phyloP scores from a whole-genome alignment of 2,888 invertebrate genomes.

The Linyphia triangularis region DNA sequence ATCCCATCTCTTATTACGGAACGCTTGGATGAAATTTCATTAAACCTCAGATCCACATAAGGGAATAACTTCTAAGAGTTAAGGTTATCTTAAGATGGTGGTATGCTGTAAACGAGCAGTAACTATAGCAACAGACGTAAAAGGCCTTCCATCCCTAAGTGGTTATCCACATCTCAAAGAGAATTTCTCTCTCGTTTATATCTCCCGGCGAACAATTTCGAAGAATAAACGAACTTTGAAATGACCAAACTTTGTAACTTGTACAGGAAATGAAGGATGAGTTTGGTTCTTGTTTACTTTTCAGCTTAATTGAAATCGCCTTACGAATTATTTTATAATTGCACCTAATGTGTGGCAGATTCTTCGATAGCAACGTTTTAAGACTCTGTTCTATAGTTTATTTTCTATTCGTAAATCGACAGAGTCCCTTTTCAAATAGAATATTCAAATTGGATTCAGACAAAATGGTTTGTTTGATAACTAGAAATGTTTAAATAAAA shows the following conservation, averaged over 20 bases:
- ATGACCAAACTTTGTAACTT: neutral
- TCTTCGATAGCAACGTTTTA: too few relatives aligned
- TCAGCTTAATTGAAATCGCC: neutral
- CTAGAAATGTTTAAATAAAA: too few relatives aligned
- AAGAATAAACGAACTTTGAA: neutral
- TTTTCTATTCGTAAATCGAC: too few relatives aligned
- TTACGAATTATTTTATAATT: too few relatives aligned
- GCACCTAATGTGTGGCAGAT: too few relatives aligned
- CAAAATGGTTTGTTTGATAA: too few relatives aligned
- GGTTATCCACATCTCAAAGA: neutral
- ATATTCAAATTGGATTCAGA: too few relatives aligned
- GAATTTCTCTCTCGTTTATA: neutral
- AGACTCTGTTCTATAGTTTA: too few relatives aligned
- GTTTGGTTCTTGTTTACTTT: neutral
- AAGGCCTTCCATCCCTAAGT: neutral
- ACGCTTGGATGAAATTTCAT: conserved; percentile 42
- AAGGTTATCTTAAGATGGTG: conserved; percentile 2
- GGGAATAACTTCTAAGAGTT: neutral
- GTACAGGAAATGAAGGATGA: neutral
- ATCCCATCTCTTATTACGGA: neutral
- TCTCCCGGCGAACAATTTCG: neutral
- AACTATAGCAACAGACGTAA: conserved; percentile 30
- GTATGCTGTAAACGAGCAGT: conserved; percentile 16
- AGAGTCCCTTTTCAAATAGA: too few relatives aligned
- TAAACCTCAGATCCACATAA: conserved; percentile 8